Evolutionary conservation across 2,888 invertebrate species (phyloP).

Genomic region (Trissoscelio sp.): DNA sequence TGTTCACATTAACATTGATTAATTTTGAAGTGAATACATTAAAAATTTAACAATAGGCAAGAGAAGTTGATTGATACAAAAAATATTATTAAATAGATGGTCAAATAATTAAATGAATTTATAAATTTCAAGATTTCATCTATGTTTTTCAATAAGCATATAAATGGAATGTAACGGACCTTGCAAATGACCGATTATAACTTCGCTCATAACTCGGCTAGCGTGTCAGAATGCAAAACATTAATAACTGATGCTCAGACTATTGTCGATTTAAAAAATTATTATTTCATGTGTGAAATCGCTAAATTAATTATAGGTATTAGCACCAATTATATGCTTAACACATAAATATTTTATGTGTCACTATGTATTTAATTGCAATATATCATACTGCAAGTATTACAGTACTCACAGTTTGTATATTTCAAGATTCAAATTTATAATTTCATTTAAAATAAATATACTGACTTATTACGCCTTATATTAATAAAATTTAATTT

Average conservation of each 20-base stretch:
- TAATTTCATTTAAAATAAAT: no score
- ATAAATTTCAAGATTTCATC: slow-evolving; percentile 78
- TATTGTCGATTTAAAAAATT: slow-evolving; percentile 20
- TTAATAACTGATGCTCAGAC: slow-evolving; percentile 61
- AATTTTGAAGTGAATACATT: no score
- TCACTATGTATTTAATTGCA: not conserved
- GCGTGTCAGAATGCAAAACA: slow-evolving; percentile 71
- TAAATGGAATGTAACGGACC: slow-evolving; percentile 80
- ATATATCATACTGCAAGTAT: no score
- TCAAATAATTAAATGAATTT: slow-evolving; percentile 72
- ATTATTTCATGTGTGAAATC: slow-evolving; percentile 22
- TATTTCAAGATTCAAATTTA: no score
- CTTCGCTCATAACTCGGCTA: slow-evolving; percentile 66
- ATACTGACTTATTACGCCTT: no score
- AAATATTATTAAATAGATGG: slow-evolving; percentile 60
- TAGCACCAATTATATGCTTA: not conserved
- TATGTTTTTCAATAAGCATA: slow-evolving; percentile 73
- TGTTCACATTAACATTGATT: no score
- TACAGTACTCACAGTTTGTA: no score
- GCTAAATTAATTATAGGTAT: slow-evolving; percentile 18
- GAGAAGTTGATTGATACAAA: not conserved
- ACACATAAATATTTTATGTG: slow-evolving; percentile 4
- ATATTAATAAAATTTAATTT: no score
- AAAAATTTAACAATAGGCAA: no score
- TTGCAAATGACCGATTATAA: slow-evolving; percentile 63